Conservation (phyloP, 1,140 invertebrate species). For the Papilio polytes region DNA sequence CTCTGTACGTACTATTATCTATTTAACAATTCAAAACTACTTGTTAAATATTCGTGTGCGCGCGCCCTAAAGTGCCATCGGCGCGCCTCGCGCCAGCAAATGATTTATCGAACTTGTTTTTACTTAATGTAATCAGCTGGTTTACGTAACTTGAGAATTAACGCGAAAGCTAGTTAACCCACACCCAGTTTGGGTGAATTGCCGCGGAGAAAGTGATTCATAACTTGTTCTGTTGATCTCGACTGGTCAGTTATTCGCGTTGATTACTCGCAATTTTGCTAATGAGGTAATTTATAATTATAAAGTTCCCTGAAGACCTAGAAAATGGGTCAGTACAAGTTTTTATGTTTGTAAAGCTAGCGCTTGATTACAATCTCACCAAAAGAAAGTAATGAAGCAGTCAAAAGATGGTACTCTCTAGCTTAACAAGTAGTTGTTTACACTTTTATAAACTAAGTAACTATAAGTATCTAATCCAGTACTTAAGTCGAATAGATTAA, state of each 20-base stretch:
- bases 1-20: background rate
- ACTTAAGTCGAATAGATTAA: too few species aligned
- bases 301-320: background rate
- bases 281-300: background rate
- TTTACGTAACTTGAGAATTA: slow-evolving; percentile 26
- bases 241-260: background rate
- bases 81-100: background rate
- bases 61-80: background rate
- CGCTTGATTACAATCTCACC: too few species aligned
- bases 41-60: background rate
- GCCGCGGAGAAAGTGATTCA: slow-evolving; percentile 16
- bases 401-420: too few species aligned
- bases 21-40: background rate
- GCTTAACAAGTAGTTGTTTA: too few species aligned
- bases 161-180: slow-evolving; percentile 26
- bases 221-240: slow-evolving; percentile 5
- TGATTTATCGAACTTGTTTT: slow-evolving; percentile 19
- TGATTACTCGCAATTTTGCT: background rate
- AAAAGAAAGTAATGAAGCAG: too few species aligned
- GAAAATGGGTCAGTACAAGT: too few species aligned
- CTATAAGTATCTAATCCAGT: too few species aligned
- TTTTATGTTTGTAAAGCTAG: too few species aligned
- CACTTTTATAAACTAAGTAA: too few species aligned
- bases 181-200: slow-evolving; percentile 23
- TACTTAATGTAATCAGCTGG: slow-evolving; percentile 26